These are phyloP conservation scores for Conus ventricosus DNA, from an alignment of 1,140 invertebrate genomes.

Conservation along the genomic window DNA sequence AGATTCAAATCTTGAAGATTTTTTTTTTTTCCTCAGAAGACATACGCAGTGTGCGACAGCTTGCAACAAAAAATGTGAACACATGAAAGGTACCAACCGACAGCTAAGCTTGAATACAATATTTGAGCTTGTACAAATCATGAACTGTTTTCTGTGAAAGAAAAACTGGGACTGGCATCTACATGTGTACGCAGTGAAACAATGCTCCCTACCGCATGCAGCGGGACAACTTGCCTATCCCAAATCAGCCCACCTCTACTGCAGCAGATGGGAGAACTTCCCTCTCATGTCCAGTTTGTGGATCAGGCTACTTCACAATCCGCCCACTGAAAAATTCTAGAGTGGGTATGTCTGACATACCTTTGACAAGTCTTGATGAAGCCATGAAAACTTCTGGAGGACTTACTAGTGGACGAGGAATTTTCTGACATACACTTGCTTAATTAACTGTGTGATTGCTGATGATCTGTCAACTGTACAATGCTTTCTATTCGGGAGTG, in stretches of 20 bases:
- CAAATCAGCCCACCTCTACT: slow-evolving; percentile 75
- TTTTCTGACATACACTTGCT: not conserved
- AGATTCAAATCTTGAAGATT: too few species aligned
- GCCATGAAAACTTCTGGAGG: slow-evolving; percentile 60
- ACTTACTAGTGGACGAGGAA: slow-evolving; percentile 31
- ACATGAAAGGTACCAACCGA: too few species aligned
- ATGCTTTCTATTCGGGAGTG: not conserved
- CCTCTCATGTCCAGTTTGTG: slow-evolving; percentile 41
- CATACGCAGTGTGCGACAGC: too few species aligned
- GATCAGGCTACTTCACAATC: slow-evolving; percentile 40
- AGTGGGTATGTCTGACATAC: slow-evolving; percentile 70
- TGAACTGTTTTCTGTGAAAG: slow-evolving; percentile 34
- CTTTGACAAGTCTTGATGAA: slow-evolving; percentile 63
- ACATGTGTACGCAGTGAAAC: slow-evolving; percentile 49
- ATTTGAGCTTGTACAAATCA: too few species aligned
- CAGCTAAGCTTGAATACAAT: too few species aligned
- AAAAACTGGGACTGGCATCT: slow-evolving; percentile 26
- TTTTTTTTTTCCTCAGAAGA: too few species aligned
- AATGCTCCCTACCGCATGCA: slow-evolving; percentile 73
- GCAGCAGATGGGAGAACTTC: not conserved
- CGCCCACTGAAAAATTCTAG: slow-evolving; percentile 69
- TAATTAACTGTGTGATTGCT: not conserved
- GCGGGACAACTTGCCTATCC: slow-evolving; percentile 75
- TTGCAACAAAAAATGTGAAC: too few species aligned
- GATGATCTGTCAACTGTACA: not conserved